Evolutionary conservation across 2,888 invertebrate genomes (phyloP), one percentile per base, ranked within the genome.

Genomic region (Aricia artaxerxes): DNA sequence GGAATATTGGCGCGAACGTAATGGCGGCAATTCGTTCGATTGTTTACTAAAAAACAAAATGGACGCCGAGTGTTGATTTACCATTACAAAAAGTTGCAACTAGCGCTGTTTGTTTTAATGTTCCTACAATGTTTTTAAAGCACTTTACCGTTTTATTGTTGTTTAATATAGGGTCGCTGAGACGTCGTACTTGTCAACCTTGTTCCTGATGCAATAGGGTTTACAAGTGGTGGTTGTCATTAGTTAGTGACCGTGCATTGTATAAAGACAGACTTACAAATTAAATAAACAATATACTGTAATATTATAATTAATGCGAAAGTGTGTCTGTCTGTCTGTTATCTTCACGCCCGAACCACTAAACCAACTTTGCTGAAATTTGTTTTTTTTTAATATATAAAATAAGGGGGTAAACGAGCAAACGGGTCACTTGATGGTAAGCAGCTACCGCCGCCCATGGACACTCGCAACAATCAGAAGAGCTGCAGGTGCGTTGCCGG

Each of bases 1-100:
- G 80, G 80, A 82, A 84, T 84, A 84, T 85, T 86, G 86, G 86
- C 73, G 24, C 81, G 73, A 80, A 61, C 61, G 73, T 73, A 80
- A 80, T 80, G 76, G 73, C 35, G 73, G 76, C 78, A 80, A 80
- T 80, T 77, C 53, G 78, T 80, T 80, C 49, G 79, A 81, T 82
- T 82, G 81, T 82, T 82, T 82, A 80, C 82, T 80, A 82, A 82
- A 82, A 82, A 80, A 82, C 79, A 80, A 78, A 79, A 78, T 61
- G 76, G 79, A 40, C 61, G 78, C 79, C 78, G 78, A 79, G 81
- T 78, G 79, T 73, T 73, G 78, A 80, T 82, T 82, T 79, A 80
- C 79, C 78, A 79, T 77, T 75, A 79, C 78, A 78, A 81, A 81
- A 79, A 80, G 81, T 80, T 78, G 35, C 78, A 60, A 78, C n/a